Evolutionary conservation across 2,888 invertebrate species (phyloP).

Genomic region (Drosophila mettleri): DNA sequence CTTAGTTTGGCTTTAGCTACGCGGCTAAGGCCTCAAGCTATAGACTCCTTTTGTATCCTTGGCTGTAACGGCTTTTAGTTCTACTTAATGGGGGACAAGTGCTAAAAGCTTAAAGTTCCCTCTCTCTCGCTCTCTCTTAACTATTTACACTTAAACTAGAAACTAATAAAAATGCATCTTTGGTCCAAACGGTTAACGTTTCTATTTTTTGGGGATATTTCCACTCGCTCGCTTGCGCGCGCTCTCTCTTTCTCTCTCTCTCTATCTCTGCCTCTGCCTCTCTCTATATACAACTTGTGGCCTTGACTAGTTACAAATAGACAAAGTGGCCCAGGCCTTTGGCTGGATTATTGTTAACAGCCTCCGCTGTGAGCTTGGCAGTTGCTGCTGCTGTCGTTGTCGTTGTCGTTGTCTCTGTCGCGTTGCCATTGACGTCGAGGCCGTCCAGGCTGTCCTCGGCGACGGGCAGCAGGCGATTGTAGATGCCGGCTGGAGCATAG

Average conservation of each 20-base stretch:
- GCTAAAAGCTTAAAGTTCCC: constrained; percentile 9
- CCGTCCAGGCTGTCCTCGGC: constrained; percentile 57
- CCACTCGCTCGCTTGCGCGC: not conserved
- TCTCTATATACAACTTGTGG: constrained; percentile 39
- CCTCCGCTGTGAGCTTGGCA: constrained; percentile 64
- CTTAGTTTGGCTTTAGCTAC: constrained; percentile 61
- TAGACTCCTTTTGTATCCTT: constrained; percentile 56
- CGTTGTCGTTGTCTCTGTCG: constrained; percentile 17
- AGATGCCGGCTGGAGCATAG: constrained; percentile 64
- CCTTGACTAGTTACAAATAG: constrained; percentile 78
- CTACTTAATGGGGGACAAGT: too few species aligned
- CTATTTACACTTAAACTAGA: constrained; percentile 43
- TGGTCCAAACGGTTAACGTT: constrained; percentile 68
- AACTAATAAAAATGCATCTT: constrained; percentile 75
- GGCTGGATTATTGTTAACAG: constrained; percentile 84
- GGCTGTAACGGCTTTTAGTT: constrained; percentile 13
- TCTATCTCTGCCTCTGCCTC: not conserved
- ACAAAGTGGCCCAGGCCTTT: constrained; percentile 85
- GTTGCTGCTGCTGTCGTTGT: not conserved
- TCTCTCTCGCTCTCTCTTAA: not conserved
- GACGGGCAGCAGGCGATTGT: constrained; percentile 60
- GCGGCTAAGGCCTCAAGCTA: constrained; percentile 68
- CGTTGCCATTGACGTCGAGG: constrained; percentile 66
- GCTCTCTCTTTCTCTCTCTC: not conserved
- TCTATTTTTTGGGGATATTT: constrained; percentile 44